Evolutionary conservation across 2,113 vertebrate species (phyloP).

Genomic region (Oncorhynchus nerka): DNA sequence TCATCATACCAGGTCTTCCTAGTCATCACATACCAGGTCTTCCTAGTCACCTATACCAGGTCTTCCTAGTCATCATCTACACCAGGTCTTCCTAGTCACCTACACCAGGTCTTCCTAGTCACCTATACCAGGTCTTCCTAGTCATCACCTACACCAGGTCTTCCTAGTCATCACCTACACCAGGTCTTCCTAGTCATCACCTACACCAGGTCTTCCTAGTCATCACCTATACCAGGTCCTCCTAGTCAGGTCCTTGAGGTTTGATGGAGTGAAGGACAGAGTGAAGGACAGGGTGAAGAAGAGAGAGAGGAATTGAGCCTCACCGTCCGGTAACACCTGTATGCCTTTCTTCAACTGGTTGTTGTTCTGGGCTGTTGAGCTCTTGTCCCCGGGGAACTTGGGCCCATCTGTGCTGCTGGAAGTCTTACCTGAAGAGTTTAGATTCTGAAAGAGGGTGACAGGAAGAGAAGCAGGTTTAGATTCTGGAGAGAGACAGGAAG

Average conservation of each 20-base stretch:
- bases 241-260: neutral
- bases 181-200: too few species aligned
- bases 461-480: neutral
- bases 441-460: constrained; percentile 71
- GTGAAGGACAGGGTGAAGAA: neutral
- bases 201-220: too few species aligned
- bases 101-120: too few species aligned
- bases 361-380: constrained; percentile 89
- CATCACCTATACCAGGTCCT: too few species aligned
- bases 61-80: too few species aligned
- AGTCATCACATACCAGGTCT: too few species aligned
- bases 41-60: too few species aligned
- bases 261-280: neutral
- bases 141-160: too few species aligned
- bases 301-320: neutral
- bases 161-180: too few species aligned
- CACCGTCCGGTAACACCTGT: constrained; percentile 91
- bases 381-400: constrained; percentile 91
- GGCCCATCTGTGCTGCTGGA: constrained; percentile 87
- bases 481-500: neutral
- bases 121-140: too few species aligned
- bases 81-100: too few species aligned
- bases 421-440: constrained; percentile 88
- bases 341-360: constrained; percentile 92
- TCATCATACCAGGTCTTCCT: too few species aligned